Evolutionary conservation across 1,140 invertebrate species (phyloP).

Genomic region (Nasonia vitripennis): DNA sequence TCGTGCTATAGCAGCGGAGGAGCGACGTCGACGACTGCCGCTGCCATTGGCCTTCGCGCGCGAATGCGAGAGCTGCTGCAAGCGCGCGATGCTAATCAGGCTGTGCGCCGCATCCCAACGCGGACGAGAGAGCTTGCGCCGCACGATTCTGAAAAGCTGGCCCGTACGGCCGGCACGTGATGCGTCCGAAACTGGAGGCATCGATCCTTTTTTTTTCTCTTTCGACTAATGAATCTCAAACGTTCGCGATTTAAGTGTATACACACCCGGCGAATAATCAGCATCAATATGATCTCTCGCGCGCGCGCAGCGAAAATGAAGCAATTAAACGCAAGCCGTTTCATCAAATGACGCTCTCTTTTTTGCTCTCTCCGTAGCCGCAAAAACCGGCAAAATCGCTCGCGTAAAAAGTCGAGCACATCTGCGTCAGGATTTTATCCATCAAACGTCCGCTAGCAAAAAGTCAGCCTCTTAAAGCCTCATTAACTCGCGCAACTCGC

Average conservation of each 20-base stretch:
- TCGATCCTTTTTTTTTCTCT: no score
- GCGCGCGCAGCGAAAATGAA: background rate
- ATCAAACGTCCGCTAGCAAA: background rate
- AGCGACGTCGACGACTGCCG: constrained; percentile 46
- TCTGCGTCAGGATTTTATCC: constrained; percentile 17
- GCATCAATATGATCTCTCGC: background rate
- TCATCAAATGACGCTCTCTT: background rate
- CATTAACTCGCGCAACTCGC: background rate
- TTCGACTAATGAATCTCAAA: no score
- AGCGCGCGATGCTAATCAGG: constrained; percentile 66
- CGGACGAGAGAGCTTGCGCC: constrained; percentile 49
- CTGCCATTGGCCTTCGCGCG: constrained; percentile 71
- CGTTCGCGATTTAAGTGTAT: no score
- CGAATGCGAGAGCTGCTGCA: constrained; percentile 50
- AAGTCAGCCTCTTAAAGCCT: background rate
- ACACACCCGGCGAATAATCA: no score
- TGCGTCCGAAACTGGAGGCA: no score
- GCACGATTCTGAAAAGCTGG: constrained; percentile 57
- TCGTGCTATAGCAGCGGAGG: constrained; percentile 41
- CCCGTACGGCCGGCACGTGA: background rate
- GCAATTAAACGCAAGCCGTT: background rate
- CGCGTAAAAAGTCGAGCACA: constrained; percentile 11
- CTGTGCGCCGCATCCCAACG: constrained; percentile 63
- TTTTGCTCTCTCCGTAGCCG: background rate
- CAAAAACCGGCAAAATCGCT: background rate